Percentiles rank a stretch among this genome's conserved stretches.
phyloP scores from a whole-genome alignment of 2,113 vertebrate species.

The Chrysochloris asiatica region DNA sequence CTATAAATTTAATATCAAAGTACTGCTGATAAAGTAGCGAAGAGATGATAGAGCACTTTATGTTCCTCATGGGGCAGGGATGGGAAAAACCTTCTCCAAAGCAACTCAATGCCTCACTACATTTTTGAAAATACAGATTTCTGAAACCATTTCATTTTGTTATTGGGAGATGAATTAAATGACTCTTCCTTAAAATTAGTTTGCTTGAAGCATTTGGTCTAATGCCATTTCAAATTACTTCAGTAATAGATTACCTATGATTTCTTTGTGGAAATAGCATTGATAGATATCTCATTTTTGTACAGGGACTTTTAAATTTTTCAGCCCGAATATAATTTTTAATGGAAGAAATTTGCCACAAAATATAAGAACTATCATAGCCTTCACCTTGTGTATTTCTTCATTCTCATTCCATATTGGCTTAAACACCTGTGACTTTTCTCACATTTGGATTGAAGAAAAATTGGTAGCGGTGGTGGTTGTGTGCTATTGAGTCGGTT shows the following conservation, averaged over 20 bases:
- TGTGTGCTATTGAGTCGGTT: too few species aligned
- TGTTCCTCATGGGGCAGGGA: background rate
- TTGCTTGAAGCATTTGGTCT: conserved; percentile 29
- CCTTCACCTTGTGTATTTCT: background rate
- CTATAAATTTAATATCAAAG: conserved; percentile 57
- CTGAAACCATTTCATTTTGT: conserved; percentile 34
- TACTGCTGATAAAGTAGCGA: conserved; percentile 49
- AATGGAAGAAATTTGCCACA: background rate
- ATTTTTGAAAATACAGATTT: conserved; percentile 42
- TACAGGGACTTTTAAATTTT: background rate
- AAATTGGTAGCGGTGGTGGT: too few species aligned
- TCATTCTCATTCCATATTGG: background rate
- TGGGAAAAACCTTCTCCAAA: background rate
- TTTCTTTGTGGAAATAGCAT: conserved; percentile 31
- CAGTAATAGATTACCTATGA: background rate
- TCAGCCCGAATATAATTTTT: conserved; percentile 11
- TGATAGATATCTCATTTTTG: background rate
- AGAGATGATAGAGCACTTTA: conserved; percentile 43
- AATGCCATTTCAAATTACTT: conserved; percentile 30
- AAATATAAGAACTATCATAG: conserved; percentile 9
- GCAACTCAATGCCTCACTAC: conserved; percentile 27
- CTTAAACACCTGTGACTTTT: conserved; percentile 16
- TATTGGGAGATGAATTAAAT: conserved; percentile 26
- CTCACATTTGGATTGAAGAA: conserved; percentile 23
- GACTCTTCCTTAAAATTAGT: conserved; percentile 10